Conservation (phyloP, 1,140 invertebrate species). For the Delia radicum region DNA sequence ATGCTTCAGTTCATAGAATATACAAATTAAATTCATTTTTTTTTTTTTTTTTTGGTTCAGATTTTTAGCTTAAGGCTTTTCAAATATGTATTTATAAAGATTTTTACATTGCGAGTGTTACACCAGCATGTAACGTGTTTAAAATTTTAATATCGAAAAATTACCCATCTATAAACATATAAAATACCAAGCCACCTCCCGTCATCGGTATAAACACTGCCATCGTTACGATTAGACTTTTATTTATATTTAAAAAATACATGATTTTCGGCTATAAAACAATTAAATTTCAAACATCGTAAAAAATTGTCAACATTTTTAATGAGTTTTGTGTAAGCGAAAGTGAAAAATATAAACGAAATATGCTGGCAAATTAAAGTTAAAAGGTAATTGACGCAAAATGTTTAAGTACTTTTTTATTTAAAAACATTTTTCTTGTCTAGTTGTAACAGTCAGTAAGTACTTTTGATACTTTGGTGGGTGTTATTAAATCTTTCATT, state of each 20-base stretch:
- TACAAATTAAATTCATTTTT: neutral
- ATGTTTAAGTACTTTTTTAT: slow-evolving; percentile 2
- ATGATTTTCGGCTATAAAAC: neutral
- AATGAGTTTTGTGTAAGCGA: neutral
- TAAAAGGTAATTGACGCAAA: neutral
- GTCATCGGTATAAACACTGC: neutral
- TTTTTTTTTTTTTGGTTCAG: neutral
- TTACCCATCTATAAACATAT: too few species aligned
- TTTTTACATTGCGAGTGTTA: neutral
- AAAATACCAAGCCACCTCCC: neutral
- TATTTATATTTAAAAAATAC: neutral
- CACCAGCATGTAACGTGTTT: neutral
- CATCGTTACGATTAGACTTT: neutral
- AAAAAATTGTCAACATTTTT: neutral
- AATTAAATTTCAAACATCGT: slow-evolving; percentile 2
- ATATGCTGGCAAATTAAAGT: neutral
- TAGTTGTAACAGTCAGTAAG: neutral
- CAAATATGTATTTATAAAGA: neutral
- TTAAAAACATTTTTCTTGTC: neutral
- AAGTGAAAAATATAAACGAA: too few species aligned
- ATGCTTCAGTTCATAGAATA: neutral
- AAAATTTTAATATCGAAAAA: neutral
- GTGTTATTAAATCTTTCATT: neutral
- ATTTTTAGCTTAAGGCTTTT: neutral
- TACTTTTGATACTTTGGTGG: neutral